These are phyloP conservation scores for Eurytoma californica DNA, from an alignment of 2,888 invertebrate genomes.

Conservation along the genomic window DNA sequence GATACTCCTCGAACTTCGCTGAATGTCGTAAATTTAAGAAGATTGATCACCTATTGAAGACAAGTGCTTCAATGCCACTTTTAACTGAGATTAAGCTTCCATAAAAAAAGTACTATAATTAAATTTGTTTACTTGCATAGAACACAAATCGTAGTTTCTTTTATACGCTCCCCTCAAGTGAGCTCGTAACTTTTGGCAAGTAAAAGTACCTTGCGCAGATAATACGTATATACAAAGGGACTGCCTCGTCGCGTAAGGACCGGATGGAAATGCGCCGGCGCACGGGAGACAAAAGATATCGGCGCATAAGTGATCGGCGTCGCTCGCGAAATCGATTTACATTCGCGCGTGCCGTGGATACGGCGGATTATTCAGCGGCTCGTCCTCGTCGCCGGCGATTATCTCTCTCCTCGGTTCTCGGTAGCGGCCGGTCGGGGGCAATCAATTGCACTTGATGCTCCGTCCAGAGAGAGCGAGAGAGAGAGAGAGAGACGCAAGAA, in stretches of 20 bases:
- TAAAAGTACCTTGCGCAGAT: no score
- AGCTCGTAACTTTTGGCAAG: not conserved
- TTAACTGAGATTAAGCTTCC: no score
- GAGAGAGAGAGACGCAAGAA: constrained; percentile 41
- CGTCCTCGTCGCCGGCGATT: constrained; percentile 21
- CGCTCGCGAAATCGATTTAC: constrained; percentile 47
- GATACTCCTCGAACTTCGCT: no score
- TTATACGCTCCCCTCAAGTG: no score
- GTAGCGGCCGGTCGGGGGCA: constrained; percentile 42
- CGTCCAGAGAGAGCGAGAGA: constrained; percentile 58
- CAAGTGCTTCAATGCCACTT: no score
- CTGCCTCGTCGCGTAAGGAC: not conserved
- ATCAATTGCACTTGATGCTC: constrained; percentile 64
- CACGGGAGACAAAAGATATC: constrained; percentile 47
- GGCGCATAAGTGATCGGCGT: constrained; percentile 47
- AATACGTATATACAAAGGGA: no score
- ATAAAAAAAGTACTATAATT: no score
- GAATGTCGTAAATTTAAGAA: no score
- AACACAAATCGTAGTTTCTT: no score
- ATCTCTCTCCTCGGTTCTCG: constrained; percentile 33
- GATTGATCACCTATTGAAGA: no score
- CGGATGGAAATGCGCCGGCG: constrained; percentile 32
- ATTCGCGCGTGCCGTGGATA: constrained; percentile 21
- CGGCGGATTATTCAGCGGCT: constrained; percentile 23
- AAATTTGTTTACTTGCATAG: no score